Conservation (phyloP, 2,797 vertebrate genomes). For the Scarus forsteni region DNA sequence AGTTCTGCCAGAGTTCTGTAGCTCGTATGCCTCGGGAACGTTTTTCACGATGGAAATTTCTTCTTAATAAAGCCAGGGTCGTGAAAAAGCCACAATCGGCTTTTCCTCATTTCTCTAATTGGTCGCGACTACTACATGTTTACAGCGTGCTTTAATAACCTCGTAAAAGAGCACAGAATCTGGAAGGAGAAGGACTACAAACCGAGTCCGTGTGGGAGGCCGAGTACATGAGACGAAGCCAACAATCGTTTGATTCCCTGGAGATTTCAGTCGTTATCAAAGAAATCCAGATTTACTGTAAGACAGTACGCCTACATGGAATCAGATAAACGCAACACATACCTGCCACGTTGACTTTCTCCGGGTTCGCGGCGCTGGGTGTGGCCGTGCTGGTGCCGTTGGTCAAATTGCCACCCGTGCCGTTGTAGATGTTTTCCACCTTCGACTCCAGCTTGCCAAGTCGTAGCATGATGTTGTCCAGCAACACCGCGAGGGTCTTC, state of each 20-base stretch:
- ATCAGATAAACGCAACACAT: slow-evolving; percentile 35
- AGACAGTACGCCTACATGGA: background rate
- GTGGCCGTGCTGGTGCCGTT: slow-evolving; percentile 85
- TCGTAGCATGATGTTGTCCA: slow-evolving; percentile 97
- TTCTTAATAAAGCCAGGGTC: slow-evolving; percentile 11
- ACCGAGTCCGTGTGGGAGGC: background rate
- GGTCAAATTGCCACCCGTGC: slow-evolving; percentile 92
- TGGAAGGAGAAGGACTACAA: background rate
- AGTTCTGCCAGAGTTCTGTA: slow-evolving; percentile 29
- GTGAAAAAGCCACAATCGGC: slow-evolving; percentile 9
- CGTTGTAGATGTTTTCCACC: slow-evolving; percentile 96
- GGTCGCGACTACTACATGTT: background rate
- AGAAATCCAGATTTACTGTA: slow-evolving; percentile 1
- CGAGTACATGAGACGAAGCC: background rate
- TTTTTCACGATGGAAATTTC: slow-evolving; percentile 10
- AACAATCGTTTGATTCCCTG: background rate
- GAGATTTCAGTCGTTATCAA: background rate
- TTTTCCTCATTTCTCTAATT: slow-evolving; percentile 22
- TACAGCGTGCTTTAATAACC: background rate
- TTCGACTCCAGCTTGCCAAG: slow-evolving; percentile 96
- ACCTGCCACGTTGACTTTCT: slow-evolving; percentile 98
- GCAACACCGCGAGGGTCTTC: slow-evolving; percentile 96
- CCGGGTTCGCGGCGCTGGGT: slow-evolving; percentile 86
- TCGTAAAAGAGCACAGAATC: background rate
- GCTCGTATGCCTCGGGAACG: slow-evolving; percentile 7